Conservation (phyloP, 2,113 vertebrate species). For the Hyaena hyaena region DNA sequence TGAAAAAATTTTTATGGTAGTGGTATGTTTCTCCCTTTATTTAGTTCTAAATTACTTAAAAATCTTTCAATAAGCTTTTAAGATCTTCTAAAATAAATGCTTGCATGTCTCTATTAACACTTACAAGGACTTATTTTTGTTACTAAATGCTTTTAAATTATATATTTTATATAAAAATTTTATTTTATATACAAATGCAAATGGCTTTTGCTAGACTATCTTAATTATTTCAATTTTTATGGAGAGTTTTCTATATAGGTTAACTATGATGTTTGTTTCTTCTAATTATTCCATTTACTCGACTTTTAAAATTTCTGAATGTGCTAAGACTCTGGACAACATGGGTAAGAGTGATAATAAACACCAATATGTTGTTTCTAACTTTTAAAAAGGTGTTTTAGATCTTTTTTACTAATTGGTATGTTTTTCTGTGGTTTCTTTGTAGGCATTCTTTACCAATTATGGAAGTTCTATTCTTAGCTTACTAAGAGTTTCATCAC, state of each 20-base stretch:
- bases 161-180: neutral
- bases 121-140: neutral
- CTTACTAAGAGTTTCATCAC: constrained; percentile 22
- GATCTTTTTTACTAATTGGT: neutral
- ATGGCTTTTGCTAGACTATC: neutral
- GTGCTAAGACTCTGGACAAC: neutral
- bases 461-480: neutral
- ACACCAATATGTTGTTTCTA: neutral
- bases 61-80: neutral
- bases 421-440: neutral
- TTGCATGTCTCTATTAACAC: neutral
- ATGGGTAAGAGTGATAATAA: neutral
- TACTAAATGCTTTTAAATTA: neutral
- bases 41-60: neutral
- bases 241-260: neutral
- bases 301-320: neutral
- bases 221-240: constrained; percentile 12
- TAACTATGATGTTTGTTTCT: neutral
- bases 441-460: neutral
- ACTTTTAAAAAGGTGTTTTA: constrained; percentile 5
- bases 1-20: neutral
- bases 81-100: neutral
- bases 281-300: neutral
- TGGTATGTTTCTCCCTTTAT: neutral
- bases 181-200: neutral